A percentile compares a stretch with the other conserved stretches of the same genome.
These are phyloP conservation scores for Oreamnos americanus DNA, from an alignment of 2,113 vertebrate species.

Conservation along the genomic window DNA sequence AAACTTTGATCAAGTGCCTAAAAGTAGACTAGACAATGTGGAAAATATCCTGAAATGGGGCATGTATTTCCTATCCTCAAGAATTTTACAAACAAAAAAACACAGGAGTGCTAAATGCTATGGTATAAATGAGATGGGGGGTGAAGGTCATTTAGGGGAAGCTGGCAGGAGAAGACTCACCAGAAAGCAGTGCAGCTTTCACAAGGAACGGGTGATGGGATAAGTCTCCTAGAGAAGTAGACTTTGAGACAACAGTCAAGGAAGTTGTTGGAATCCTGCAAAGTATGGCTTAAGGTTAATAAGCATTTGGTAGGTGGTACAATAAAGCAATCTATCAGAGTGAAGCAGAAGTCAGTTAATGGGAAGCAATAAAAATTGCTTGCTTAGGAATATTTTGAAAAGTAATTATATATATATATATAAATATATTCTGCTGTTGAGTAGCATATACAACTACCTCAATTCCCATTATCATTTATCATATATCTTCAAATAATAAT, in stretches of 20 bases:
- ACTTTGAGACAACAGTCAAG: not conserved
- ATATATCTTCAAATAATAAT: not conserved
- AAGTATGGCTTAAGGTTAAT: not conserved
- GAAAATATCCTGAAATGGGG: not conserved
- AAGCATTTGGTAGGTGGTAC: no score
- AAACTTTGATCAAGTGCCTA: not conserved
- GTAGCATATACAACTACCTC: not conserved
- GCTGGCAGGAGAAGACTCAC: not conserved
- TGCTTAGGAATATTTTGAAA: not conserved
- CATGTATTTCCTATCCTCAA: not conserved
- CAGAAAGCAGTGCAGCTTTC: not conserved
- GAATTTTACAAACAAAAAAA: not conserved
- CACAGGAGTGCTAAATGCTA: not conserved
- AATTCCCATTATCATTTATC: not conserved
- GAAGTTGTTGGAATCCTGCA: not conserved
- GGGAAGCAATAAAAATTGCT: not conserved
- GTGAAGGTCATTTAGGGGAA: not conserved
- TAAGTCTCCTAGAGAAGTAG: not conserved
- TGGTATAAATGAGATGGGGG: fast-evolving
- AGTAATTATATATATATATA: not conserved
- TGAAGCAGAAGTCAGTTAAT: not conserved
- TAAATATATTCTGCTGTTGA: not conserved
- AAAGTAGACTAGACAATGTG: not conserved
- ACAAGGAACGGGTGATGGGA: not conserved
- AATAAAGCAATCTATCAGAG: not conserved